Conservation (phyloP, 2,797 vertebrate species). For the Bryconaethiops microstoma region DNA sequence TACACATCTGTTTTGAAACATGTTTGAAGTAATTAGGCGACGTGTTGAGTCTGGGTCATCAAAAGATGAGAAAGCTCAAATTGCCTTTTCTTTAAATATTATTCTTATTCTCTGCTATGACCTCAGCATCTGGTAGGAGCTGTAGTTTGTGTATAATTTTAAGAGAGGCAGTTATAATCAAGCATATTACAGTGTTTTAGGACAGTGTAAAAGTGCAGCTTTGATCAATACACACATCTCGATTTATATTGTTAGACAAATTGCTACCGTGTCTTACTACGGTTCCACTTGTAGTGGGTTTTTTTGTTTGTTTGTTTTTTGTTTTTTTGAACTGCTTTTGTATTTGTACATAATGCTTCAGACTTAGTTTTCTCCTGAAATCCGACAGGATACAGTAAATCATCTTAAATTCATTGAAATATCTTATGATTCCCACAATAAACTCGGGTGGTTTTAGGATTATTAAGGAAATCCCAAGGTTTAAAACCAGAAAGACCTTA, state of each 20-base stretch:
- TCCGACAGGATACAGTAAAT: not conserved
- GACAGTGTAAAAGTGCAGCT: not conserved
- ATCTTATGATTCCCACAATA: not conserved
- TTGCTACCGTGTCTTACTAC: not conserved
- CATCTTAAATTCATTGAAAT: not conserved
- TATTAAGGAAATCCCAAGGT: not conserved
- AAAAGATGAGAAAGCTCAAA: too few relatives aligned
- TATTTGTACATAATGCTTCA: not conserved
- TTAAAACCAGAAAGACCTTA: not conserved
- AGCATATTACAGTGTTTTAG: not conserved
- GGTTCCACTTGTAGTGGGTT: not conserved
- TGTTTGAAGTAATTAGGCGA: not conserved
- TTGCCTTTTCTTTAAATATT: too few relatives aligned
- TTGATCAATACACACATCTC: not conserved
- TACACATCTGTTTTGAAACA: not conserved
- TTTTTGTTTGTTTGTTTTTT: too few relatives aligned
- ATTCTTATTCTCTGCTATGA: too few relatives aligned
- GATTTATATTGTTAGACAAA: not conserved
- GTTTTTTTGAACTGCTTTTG: not conserved
- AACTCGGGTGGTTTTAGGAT: not conserved
- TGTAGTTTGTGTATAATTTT: not conserved
- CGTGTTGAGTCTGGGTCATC: not conserved
- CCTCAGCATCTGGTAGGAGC: too few relatives aligned
- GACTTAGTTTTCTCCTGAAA: not conserved
- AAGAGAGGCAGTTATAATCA: not conserved